Percentiles rank a stretch among this genome's conserved stretches.
Evolutionary conservation across 2,797 vertebrate species (phyloP).

Genomic region (Columba guinea): DNA sequence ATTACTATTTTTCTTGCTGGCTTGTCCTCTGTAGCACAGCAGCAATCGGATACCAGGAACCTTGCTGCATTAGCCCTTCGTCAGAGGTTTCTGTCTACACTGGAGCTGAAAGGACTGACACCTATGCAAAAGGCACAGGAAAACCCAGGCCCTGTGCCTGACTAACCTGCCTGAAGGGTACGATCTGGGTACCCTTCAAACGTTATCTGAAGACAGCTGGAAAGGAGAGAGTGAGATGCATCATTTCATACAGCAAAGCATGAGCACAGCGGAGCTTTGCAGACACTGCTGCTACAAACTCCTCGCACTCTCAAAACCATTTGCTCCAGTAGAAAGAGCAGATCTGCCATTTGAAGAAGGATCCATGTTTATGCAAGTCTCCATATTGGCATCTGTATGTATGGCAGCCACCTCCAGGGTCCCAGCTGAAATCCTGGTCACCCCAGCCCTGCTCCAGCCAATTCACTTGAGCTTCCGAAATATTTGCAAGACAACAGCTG

Average conservation of each 20-base stretch:
- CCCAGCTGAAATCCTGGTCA: not conserved
- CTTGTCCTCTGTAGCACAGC: not conserved
- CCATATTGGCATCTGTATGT: not conserved
- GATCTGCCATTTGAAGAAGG: not conserved
- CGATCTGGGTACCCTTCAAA: too few species aligned
- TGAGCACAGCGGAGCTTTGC: not conserved
- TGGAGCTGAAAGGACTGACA: not conserved
- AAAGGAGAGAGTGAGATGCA: not conserved
- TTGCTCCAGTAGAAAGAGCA: not conserved
- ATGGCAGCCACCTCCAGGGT: not conserved
- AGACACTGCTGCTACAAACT: not conserved
- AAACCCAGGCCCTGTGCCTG: not conserved
- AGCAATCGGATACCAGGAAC: not conserved
- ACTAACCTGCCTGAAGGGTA: not conserved
- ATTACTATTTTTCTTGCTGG: not conserved
- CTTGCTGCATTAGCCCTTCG: not conserved
- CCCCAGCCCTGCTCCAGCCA: not conserved
- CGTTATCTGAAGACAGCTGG: not conserved
- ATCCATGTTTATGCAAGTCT: not conserved
- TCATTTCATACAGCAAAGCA: accelerated
- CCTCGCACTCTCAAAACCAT: not conserved
- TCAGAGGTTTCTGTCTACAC: not conserved
- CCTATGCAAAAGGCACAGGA: not conserved
- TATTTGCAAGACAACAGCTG: not conserved
- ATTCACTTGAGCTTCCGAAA: not conserved